Evolutionary conservation across 2,797 vertebrate species (phyloP), one percentile per base, ranked within the genome.

Genomic region (Peromyscus attwateri): DNA sequence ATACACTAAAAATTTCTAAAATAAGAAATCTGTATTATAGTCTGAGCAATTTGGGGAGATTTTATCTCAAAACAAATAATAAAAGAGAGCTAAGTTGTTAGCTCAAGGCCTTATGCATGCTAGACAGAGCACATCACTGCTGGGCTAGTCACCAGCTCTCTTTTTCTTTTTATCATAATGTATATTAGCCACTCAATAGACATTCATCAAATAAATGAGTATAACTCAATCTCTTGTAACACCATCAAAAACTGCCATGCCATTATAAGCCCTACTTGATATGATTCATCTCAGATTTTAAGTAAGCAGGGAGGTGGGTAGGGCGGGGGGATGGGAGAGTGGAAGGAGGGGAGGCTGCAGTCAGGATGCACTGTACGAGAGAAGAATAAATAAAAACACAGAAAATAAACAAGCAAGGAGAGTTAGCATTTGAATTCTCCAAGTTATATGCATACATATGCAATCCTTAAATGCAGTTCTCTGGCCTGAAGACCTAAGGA

Each of bases 381-480:
- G 66, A 70, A 68, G 31, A 68, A 68, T 68, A 68, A 14, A 68
- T 68, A 68, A 34, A 66, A 31, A 68, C 12, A 68, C 14, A n/a
- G 6, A 29, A 66, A 66, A 66, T 75, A 84, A 87, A 6, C 75
- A 83, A 71, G 27, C 27, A 87, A 81, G 27, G 4, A 37, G 55
- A 43, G 60, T 92, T 64, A 75, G 29, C 55, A 85, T 82, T 6
- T 88, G 73, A 92, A 85, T 75, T 79, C 73, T 80, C 52, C 90
- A 93, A 89, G 52, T 46, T 77, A 29, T 17, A 88, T 29, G 77
- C 8, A 79, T 25, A 75, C 6, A 73, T 0, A 60, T 25, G 25
- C 40, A 73, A 40, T 2, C 79, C 82, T 75, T 76, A 94, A 87
- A 64, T 73, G 49, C 5, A 79, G 31, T 52, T n/a, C n/a, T 89